phyloP scores from a whole-genome alignment of 1,140 invertebrate species.

The Nasonia giraulti region DNA sequence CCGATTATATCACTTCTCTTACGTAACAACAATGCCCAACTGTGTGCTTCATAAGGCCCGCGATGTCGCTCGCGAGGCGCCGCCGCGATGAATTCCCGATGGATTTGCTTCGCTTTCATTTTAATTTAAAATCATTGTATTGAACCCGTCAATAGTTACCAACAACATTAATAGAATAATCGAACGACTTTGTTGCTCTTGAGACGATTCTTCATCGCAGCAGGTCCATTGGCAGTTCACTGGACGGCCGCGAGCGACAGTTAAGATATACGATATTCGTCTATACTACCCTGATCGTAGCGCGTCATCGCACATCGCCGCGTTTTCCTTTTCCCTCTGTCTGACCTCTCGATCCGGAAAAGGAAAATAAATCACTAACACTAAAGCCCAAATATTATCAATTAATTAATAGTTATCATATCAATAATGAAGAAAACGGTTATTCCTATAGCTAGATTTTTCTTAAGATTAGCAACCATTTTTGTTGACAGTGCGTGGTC shows the following conservation, averaged over 20 bases:
- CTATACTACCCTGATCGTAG: slow-evolving; percentile 49
- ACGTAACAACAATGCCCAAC: slow-evolving; percentile 74
- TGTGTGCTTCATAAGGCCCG: slow-evolving; percentile 73
- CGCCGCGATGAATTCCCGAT: slow-evolving; percentile 52
- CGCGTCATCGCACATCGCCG: slow-evolving; percentile 53
- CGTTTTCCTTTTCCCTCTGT: neutral
- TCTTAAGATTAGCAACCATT: slow-evolving; percentile 42
- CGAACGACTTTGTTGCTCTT: neutral
- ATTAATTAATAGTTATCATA: slow-evolving; percentile 18
- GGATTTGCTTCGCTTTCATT: neutral
- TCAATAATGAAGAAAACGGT: neutral
- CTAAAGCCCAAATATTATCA: slow-evolving; percentile 72
- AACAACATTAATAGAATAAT: slow-evolving; percentile 8
- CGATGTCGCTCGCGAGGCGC: slow-evolving; percentile 59
- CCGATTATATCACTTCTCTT: slow-evolving; percentile 63
- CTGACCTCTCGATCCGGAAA: slow-evolving; percentile 46
- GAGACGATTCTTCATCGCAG: neutral
- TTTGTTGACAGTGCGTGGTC: neutral
- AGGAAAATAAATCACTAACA: slow-evolving; percentile 63
- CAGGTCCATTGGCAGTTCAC: slow-evolving; percentile 10
- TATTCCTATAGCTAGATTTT: slow-evolving; percentile 52
- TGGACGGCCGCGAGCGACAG: neutral
- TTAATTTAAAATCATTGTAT: slow-evolving; percentile 6
- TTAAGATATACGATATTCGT: slow-evolving; percentile 36
- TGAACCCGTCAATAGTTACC: neutral